These are phyloP conservation scores for Chascanopsetta lugubris DNA, from an alignment of 2,113 vertebrate genomes.

Conservation along the genomic window DNA sequence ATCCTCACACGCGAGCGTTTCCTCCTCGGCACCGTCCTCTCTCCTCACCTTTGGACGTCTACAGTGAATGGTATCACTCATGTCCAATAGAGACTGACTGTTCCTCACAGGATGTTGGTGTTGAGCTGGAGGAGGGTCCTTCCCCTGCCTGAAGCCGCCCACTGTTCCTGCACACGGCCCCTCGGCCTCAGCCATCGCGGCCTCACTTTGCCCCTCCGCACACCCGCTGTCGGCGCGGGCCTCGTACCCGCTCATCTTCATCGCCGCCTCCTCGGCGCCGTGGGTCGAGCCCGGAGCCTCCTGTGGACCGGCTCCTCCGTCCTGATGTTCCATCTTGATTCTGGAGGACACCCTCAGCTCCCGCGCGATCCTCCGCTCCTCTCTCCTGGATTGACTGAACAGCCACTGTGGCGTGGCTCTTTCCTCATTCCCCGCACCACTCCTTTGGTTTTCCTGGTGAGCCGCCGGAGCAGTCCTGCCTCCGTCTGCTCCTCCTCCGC, in stretches of 20 bases:
- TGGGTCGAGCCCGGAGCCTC: slow-evolving; percentile 24
- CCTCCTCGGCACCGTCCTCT: slow-evolving; percentile 29
- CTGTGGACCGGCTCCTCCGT: background rate
- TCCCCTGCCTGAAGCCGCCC: slow-evolving; percentile 57
- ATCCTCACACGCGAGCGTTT: slow-evolving; percentile 20
- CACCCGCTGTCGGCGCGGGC: slow-evolving; percentile 41
- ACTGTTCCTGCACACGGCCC: slow-evolving; percentile 53
- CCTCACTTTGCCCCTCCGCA: slow-evolving; percentile 36
- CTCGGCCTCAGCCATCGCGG: slow-evolving; percentile 23
- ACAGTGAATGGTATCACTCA: slow-evolving; percentile 47
- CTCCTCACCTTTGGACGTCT: slow-evolving; percentile 37
- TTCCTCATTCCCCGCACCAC: slow-evolving; percentile 40
- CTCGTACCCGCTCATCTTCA: slow-evolving; percentile 27
- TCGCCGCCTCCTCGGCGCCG: slow-evolving; percentile 15
- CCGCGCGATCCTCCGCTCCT: slow-evolving; percentile 29
- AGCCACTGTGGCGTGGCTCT: slow-evolving; percentile 23
- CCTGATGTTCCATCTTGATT: slow-evolving; percentile 58
- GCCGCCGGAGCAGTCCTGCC: slow-evolving; percentile 57
- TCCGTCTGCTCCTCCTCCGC: slow-evolving; percentile 59
- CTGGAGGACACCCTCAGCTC: slow-evolving; percentile 15
- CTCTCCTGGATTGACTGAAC: slow-evolving; percentile 39
- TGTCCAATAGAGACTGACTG: slow-evolving; percentile 52
- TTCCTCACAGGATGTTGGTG: slow-evolving; percentile 69
- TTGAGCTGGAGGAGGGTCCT: slow-evolving; percentile 50
- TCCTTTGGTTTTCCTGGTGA: slow-evolving; percentile 64